Conservation (phyloP, 2,888 invertebrate species). For the Sminthurinus aureus region DNA sequence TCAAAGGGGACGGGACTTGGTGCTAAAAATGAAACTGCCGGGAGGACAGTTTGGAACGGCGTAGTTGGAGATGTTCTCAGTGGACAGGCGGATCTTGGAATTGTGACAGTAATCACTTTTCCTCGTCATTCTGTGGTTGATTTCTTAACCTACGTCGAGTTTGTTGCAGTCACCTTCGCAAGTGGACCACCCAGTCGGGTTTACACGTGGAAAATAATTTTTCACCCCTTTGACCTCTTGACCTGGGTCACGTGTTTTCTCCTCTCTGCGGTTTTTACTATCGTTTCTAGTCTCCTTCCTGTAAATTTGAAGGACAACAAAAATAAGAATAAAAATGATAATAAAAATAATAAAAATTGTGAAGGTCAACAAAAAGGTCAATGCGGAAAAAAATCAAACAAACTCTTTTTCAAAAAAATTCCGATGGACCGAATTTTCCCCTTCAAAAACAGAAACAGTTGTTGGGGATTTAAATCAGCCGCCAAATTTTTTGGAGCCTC, state of each 20-base stretch:
- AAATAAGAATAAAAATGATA: too few relatives aligned
- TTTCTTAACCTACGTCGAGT: not conserved
- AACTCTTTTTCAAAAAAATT: too few relatives aligned
- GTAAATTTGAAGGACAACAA: too few relatives aligned
- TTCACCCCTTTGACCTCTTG: not conserved
- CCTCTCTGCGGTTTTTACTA: not conserved
- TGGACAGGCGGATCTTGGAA: conserved; percentile 26
- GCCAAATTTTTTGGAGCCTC: not conserved
- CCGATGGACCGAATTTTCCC: too few relatives aligned
- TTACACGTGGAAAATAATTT: conserved; percentile 18
- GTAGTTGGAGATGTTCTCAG: conserved; percentile 36
- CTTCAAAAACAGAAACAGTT: too few relatives aligned
- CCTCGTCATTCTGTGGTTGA: not conserved
- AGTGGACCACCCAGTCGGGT: not conserved
- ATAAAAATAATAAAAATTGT: too few relatives aligned
- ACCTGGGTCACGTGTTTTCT: not conserved
- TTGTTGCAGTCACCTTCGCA: not conserved
- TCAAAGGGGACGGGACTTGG: conserved; percentile 42
- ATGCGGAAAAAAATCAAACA: too few relatives aligned
- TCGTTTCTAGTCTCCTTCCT: not conserved
- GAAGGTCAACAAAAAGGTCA: too few relatives aligned
- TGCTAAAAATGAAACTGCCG: conserved; percentile 32
- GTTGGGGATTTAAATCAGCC: too few relatives aligned
- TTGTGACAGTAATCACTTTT: conserved; percentile 22
- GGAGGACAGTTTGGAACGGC: too few relatives aligned